A percentile compares a stretch with the other conserved stretches of the same genome.
phyloP scores from a whole-genome alignment of 1,140 invertebrate species.

The Steinernema feltiae region DNA sequence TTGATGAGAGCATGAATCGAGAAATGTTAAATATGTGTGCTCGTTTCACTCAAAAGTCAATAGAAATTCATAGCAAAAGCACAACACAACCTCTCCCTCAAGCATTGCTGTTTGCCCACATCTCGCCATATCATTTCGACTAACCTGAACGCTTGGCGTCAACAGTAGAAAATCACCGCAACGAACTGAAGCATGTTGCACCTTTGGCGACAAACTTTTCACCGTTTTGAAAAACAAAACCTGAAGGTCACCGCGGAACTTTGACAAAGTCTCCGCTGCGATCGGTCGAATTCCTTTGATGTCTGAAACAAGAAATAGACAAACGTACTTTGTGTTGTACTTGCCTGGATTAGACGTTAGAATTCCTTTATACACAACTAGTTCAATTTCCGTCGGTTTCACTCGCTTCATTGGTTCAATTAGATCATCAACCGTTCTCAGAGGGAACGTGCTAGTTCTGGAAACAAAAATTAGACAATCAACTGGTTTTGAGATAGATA shows the following conservation, averaged over 20 bases:
- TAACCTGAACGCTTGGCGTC: neutral
- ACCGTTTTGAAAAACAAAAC: neutral
- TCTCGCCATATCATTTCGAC: too few relatives aligned
- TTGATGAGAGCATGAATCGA: too few relatives aligned
- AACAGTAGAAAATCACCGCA: neutral
- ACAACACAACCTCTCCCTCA: too few relatives aligned
- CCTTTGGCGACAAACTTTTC: neutral
- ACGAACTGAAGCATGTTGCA: neutral
- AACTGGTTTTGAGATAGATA: neutral
- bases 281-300: constrained; percentile 9
- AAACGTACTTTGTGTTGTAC: neutral
- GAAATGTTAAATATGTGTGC: too few relatives aligned
- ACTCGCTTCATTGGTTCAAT: neutral
- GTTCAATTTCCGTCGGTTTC: neutral
- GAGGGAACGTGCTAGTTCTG: neutral
- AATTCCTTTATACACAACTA: neutral
- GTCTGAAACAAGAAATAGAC: neutral
- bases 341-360: constrained; percentile 1
- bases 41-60: too few relatives aligned
- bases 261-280: neutral
- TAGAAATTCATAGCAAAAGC: too few relatives aligned
- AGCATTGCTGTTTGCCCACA: too few relatives aligned
- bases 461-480: too few relatives aligned
- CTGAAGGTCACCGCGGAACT: neutral
- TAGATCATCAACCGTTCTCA: neutral